Evolutionary conservation across 2,113 vertebrate genomes (phyloP).

Genomic region (Poecile atricapillus): DNA sequence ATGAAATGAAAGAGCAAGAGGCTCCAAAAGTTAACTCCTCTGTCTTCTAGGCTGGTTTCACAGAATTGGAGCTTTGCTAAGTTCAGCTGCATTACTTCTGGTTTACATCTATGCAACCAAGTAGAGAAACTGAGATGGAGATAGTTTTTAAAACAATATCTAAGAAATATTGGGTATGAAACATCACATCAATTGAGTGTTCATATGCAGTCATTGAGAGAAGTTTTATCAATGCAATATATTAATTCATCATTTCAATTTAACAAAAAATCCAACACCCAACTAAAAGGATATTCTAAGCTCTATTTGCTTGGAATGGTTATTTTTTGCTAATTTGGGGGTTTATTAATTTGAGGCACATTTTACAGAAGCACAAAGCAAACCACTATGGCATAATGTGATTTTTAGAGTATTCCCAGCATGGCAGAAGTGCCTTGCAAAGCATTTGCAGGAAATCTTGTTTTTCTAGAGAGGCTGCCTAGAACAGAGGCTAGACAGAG

Average conservation of each 20-base stretch:
- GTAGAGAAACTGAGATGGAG: not conserved
- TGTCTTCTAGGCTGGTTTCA: not conserved
- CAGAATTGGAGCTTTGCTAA: not conserved
- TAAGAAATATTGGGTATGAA: not conserved
- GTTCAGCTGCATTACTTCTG: not conserved
- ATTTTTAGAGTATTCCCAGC: not conserved
- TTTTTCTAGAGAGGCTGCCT: not conserved
- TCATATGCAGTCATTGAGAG: not conserved
- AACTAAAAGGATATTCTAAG: not conserved
- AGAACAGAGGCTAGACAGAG: not conserved
- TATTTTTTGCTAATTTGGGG: not conserved
- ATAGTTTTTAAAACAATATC: not conserved
- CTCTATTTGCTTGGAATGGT: not conserved
- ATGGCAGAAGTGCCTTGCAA: not conserved
- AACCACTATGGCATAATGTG: not conserved
- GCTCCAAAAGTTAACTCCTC: not conserved
- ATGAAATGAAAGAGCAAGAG: not conserved
- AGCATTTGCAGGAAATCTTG: not conserved
- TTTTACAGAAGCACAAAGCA: not conserved
- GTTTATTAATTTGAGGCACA: not conserved
- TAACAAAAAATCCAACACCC: not conserved
- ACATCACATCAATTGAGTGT: not conserved
- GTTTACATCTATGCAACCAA: not conserved
- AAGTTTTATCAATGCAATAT: not conserved
- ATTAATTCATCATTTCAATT: not conserved